Evolutionary conservation across 2,113 vertebrate species (phyloP).

Genomic region (Petrocephalus microphthalmus): DNA sequence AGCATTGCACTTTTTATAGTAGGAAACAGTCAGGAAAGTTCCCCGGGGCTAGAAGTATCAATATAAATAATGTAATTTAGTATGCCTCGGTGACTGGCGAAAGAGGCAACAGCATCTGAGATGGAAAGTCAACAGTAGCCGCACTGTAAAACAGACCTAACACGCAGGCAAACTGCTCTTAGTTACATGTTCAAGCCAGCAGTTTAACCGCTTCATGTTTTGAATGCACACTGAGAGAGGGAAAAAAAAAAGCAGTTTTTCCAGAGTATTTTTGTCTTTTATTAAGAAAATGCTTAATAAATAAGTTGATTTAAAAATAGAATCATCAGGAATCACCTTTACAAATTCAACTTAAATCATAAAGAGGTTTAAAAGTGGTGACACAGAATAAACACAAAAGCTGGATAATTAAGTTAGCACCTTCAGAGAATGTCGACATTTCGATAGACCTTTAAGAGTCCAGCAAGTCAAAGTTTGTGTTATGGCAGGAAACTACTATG

Average conservation of each 20-base stretch:
- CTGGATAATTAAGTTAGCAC: background rate
- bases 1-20: background rate
- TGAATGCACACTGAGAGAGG: background rate
- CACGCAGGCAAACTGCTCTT: background rate
- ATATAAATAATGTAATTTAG: background rate
- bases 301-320: conserved; percentile 12
- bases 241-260: background rate
- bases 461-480: background rate
- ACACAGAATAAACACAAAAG: background rate
- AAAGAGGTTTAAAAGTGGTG: background rate
- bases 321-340: conserved; percentile 7
- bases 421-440: background rate
- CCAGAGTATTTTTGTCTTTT: background rate
- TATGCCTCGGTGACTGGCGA: background rate
- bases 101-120: background rate
- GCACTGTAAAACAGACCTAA: background rate
- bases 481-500: background rate
- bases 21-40: background rate
- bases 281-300: conserved; percentile 17
- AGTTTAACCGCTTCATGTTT: background rate
- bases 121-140: background rate
- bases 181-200: background rate
- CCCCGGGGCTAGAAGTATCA: background rate
- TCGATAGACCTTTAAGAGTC: background rate
- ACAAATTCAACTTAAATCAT: background rate